A percentile compares a stretch with the other conserved stretches of the same genome.
Conservation (phyloP, 1,140 invertebrate species). For the Cyclina sinensis region DNA sequence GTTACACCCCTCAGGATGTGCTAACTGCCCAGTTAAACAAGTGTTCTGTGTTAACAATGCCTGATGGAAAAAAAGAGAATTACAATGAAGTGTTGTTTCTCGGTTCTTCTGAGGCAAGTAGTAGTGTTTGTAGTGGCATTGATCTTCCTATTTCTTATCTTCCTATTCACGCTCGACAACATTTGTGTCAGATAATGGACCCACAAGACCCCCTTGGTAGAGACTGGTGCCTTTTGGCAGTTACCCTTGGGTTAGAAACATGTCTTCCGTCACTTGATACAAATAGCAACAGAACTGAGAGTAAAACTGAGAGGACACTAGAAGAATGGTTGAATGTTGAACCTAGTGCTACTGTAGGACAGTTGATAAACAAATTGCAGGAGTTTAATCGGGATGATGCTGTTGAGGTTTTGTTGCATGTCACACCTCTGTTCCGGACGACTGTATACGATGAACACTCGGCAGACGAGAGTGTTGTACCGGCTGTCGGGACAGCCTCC, state of each 20-base stretch:
- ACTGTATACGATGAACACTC: constrained; percentile 80
- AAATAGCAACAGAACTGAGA: constrained; percentile 82
- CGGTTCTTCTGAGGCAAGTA: constrained; percentile 88
- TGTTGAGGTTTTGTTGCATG: constrained; percentile 87
- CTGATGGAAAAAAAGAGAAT: constrained; percentile 89
- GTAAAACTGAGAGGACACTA: constrained; percentile 87
- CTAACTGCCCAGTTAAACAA: constrained; percentile 86
- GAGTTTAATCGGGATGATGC: constrained; percentile 88
- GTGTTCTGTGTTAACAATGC: constrained; percentile 79
- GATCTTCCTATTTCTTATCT: constrained; percentile 88
- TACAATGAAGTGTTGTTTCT: constrained; percentile 91
- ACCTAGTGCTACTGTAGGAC: constrained; percentile 86
- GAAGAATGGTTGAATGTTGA: constrained; percentile 87
- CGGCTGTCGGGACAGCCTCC: constrained; percentile 76
- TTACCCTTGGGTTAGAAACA: constrained; percentile 90
- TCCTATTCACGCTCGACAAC: constrained; percentile 87
- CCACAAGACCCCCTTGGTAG: constrained; percentile 92
- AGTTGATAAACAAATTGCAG: constrained; percentile 87
- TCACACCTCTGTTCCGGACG: constrained; percentile 86
- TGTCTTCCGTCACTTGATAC: constrained; percentile 88
- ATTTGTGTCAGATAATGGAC: constrained; percentile 90
- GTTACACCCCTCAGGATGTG: constrained; percentile 89
- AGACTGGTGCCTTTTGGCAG: constrained; percentile 94
- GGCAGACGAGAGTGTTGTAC: constrained; percentile 78
- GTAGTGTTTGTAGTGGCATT: constrained; percentile 86